Evolutionary conservation across 2,888 invertebrate species (phyloP).

Genomic region (Reticulitermes lucifugus): DNA sequence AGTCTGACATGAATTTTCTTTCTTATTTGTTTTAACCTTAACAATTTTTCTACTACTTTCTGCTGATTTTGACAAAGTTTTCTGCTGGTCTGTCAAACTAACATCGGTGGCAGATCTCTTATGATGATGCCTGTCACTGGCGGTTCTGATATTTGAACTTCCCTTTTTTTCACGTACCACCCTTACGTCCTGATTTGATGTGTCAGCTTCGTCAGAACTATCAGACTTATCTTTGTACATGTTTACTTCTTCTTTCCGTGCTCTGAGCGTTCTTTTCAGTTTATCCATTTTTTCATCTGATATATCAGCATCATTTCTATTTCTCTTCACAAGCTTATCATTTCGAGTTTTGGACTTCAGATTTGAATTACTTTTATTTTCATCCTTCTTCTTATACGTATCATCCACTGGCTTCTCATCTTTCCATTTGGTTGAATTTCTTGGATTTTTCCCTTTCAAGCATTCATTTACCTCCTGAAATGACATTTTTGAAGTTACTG

Average conservation of each 20-base stretch:
- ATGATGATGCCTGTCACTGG: no score
- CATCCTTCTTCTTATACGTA: not conserved
- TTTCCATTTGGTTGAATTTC: not conserved
- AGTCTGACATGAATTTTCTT: not conserved
- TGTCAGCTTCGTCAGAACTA: constrained; percentile 30
- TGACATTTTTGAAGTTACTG: constrained; percentile 57
- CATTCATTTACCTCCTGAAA: constrained; percentile 58
- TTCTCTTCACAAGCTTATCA: constrained; percentile 55
- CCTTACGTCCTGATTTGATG: not conserved
- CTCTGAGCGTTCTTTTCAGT: constrained; percentile 13
- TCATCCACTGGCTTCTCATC: not conserved
- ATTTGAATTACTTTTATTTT: not conserved
- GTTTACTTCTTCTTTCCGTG: not conserved
- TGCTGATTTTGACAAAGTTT: not conserved
- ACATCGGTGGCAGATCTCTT: no score
- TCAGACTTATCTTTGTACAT: constrained; percentile 39
- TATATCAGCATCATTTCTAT: not conserved
- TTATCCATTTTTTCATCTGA: constrained; percentile 9
- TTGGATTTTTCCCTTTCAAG: constrained; percentile 53
- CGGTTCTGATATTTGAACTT: no score
- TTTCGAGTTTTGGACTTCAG: constrained; percentile 35
- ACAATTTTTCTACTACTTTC: not conserved
- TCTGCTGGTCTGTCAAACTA: no score
- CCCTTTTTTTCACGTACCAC: not conserved
- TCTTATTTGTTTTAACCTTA: not conserved